Evolutionary conservation across 1,140 invertebrate species (phyloP).

Genomic region (Camponotus vicinus): DNA sequence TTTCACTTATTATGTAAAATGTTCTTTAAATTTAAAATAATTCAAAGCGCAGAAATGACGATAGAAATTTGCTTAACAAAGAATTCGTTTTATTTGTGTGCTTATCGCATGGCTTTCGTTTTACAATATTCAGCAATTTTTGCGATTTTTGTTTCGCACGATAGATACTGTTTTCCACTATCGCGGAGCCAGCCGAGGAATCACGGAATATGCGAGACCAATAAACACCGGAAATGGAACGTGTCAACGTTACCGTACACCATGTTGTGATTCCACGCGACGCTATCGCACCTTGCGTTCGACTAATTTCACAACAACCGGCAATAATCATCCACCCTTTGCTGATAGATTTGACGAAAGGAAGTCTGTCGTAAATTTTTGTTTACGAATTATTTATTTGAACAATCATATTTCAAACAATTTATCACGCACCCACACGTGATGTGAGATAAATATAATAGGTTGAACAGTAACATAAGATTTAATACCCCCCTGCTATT

Average conservation of each 20-base stretch:
- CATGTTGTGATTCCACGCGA: constrained; percentile 78
- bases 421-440: not conserved
- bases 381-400: not conserved
- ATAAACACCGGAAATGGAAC: constrained; percentile 83
- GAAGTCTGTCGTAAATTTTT: constrained; percentile 10
- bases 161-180: constrained; percentile 50
- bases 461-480: not conserved
- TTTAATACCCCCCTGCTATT: not conserved
- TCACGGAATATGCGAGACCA: constrained; percentile 56
- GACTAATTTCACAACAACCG: constrained; percentile 76
- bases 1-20: not conserved
- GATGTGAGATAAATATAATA: not conserved
- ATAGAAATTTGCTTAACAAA: not conserved
- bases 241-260: constrained; percentile 81
- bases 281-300: constrained; percentile 76
- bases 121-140: constrained; percentile 15
- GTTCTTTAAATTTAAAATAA: not conserved
- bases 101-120: not conserved
- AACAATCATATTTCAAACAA: constrained; percentile 14
- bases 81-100: constrained; percentile 2
- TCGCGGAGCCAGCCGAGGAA: constrained; percentile 28
- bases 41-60: not conserved
- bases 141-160: constrained; percentile 3
- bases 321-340: constrained; percentile 47
- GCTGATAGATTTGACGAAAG: constrained; percentile 33